A percentile compares a stretch with the other conserved stretches of the same genome.
These are phyloP conservation scores for Hormiphora californensis DNA, from an alignment of 37 sponge, comb jelly and placozoan genomes.

Conservation along the genomic window DNA sequence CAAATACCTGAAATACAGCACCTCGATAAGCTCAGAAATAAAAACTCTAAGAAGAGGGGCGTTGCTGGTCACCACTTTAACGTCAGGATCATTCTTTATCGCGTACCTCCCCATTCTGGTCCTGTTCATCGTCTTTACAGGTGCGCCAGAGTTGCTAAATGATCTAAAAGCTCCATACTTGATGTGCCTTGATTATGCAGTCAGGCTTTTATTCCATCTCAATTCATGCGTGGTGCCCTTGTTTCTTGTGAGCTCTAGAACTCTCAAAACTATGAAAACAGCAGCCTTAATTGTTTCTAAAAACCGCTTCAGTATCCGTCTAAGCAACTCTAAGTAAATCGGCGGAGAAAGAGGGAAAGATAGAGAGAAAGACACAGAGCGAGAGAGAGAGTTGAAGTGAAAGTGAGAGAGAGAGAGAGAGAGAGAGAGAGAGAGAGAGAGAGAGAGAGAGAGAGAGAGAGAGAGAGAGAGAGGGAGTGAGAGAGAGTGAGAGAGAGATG, in stretches of 20 bases:
- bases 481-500: too few species aligned
- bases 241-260: slow-evolving; percentile 38
- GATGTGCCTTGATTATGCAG: background rate
- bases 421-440: too few species aligned
- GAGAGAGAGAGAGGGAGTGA: too few species aligned
- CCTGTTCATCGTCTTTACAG: background rate
- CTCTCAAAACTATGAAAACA: too few species aligned
- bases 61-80: background rate
- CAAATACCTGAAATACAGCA: background rate
- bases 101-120: background rate
- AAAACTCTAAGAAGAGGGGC: background rate
- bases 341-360: too few species aligned
- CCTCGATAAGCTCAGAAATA: background rate
- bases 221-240: slow-evolving; percentile 1
- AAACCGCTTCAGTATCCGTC: too few species aligned
- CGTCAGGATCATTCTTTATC: slow-evolving; percentile 1
- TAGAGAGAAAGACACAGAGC: too few species aligned
- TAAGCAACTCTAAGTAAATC: too few species aligned
- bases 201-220: background rate
- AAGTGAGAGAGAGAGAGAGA: too few species aligned
- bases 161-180: background rate
- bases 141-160: background rate
- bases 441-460: too few species aligned
- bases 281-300: too few species aligned
- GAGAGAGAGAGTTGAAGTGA: too few species aligned